phyloP scores from a whole-genome alignment of 2,113 vertebrate genomes.

The Struthio camelus region DNA sequence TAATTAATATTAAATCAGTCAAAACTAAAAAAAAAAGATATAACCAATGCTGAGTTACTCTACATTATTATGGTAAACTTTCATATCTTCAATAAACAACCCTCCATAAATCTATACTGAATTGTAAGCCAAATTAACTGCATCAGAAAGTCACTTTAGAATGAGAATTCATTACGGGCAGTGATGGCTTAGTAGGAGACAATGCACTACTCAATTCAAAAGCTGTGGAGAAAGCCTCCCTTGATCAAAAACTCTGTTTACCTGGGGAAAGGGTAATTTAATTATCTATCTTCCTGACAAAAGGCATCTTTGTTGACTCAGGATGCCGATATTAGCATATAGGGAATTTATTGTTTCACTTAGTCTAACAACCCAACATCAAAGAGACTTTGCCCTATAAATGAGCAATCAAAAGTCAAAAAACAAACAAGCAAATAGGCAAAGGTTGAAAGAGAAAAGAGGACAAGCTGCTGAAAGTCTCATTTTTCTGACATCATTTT shows the following conservation, averaged over 20 bases:
- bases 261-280: slow-evolving; percentile 30
- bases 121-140: not conserved
- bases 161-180: slow-evolving; percentile 10
- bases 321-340: slow-evolving; percentile 18
- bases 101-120: slow-evolving; percentile 3
- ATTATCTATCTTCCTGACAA: slow-evolving; percentile 37
- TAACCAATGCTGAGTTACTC: not conserved
- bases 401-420: not conserved
- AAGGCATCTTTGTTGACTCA: slow-evolving; percentile 36
- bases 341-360: slow-evolving; percentile 29
- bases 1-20: not conserved
- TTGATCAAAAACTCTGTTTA: slow-evolving; percentile 50
- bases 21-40: not conserved
- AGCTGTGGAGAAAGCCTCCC: not conserved
- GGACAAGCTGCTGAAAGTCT: not conserved
- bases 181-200: not conserved
- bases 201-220: slow-evolving; percentile 10
- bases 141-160: not conserved
- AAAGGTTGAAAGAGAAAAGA: slow-evolving; percentile 28
- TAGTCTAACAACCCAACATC: slow-evolving; percentile 24
- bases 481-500: not conserved
- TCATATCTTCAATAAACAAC: not conserved
- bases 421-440: not conserved
- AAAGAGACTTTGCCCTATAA: slow-evolving; percentile 23
- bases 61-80: not conserved